Evolutionary conservation across 1,140 invertebrate species (phyloP), one percentile per base, ranked within the genome.

Genomic region (Anastatus disparis): DNA sequence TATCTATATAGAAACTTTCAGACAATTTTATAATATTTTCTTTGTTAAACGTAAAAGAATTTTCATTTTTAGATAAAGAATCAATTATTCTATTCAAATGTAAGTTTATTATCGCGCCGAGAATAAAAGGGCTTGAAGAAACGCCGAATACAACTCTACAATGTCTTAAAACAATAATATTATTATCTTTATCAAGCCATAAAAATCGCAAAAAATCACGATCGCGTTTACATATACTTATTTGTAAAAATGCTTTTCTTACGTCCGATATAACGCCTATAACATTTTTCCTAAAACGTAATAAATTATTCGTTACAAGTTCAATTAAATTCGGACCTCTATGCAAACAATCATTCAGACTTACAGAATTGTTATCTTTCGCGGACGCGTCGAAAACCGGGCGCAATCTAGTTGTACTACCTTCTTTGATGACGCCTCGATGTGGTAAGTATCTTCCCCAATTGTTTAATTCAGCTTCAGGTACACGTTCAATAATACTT

Each of bases 261-360:
- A 55, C 35, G 10, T 55, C 52, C 12, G 27, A 15, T 6, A 35
- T 24, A 31, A 52, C 24, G 10, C 24, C 50, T 1, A 52, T 27
- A 4, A 10, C 13, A 12, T 15, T 24, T 52, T 2, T 12, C 10
- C 24, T 2, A 73, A 87, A 87, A 22, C 74, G 50, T 12, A 79
- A 22, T 20, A 87, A 56, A 40, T 83, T 62, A 4, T 72, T 26
- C 13, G 83, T 77, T 12, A 86, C 80, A 0, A 71, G n/a, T 61
- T 86, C 82, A 9, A 85, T 73, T 8, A 85, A 61, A 73, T 85
- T 84, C 8, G 70, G 64, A 4, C 82, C 82, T 53, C 59, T 74
- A 56, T 72, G 26, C 1, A 72, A 29, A 42, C 70, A 76, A 12
- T 73, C 10, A 40, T 77, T 78, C 12, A 74, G 46, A 4, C 74